Conservation (phyloP, 2,888 invertebrate species). For the Crossocerus cetratus region DNA sequence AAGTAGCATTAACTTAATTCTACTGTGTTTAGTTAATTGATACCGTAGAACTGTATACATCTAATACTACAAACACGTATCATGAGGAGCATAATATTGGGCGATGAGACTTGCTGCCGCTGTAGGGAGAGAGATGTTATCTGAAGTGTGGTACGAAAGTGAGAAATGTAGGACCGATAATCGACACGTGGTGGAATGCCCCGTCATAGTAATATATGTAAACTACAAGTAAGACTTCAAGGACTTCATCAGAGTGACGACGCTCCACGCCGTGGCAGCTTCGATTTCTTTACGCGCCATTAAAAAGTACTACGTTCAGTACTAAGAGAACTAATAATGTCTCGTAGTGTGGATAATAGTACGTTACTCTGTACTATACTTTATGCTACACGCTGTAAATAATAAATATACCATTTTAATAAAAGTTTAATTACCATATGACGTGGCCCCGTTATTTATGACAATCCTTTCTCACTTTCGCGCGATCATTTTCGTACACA, state of each 20-base stretch:
- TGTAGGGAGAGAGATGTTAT: background rate
- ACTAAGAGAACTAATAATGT: conserved; percentile 46
- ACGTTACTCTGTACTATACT: conserved; percentile 32
- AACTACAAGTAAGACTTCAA: conserved; percentile 31
- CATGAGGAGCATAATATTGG: conserved; percentile 11
- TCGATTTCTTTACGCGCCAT: conserved; percentile 21
- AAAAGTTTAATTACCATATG: conserved; percentile 62
- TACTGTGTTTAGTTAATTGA: conserved; percentile 36
- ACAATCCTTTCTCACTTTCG: conserved; percentile 1
- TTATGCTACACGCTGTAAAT: conserved; percentile 70
- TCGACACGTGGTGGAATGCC: conserved; percentile 9
- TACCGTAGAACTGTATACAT: conserved; percentile 25
- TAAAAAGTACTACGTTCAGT: conserved; percentile 26
- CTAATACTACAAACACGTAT: conserved; percentile 16
- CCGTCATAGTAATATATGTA: conserved; percentile 57
- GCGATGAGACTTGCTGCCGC: background rate
- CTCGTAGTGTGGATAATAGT: conserved; percentile 36
- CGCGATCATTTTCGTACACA: background rate
- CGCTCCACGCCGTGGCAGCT: conserved; percentile 17
- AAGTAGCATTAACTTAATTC: conserved; percentile 30
- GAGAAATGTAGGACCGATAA: background rate
- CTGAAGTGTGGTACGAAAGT: background rate
- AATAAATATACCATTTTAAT: conserved; percentile 76
- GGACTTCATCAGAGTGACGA: conserved; percentile 23
- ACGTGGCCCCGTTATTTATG: background rate